Percentiles rank a stretch among this genome's conserved stretches.
phyloP scores from a whole-genome alignment of 2,113 vertebrate genomes.

The Colistium nudipinnis region DNA sequence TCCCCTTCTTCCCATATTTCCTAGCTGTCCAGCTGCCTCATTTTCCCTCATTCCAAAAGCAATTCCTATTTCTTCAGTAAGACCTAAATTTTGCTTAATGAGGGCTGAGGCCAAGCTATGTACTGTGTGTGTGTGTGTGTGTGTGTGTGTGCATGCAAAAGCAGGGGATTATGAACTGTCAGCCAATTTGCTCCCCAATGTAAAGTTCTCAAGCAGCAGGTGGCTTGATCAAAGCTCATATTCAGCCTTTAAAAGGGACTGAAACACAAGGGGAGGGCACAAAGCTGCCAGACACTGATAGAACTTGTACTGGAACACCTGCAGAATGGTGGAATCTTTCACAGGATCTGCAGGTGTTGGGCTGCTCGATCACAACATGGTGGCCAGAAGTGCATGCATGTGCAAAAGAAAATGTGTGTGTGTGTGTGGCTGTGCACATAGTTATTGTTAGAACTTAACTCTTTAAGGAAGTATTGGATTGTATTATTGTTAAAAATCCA shows the following conservation, averaged over 20 bases:
- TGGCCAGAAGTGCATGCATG: background rate
- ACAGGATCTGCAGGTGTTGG: constrained; percentile 20
- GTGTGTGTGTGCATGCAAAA: constrained; percentile 1
- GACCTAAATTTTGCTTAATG: constrained; percentile 51
- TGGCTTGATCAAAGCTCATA: constrained; percentile 53
- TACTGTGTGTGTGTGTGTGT: background rate
- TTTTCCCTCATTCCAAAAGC: constrained; percentile 12
- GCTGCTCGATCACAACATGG: constrained; percentile 10
- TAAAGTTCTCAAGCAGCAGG: constrained; percentile 30
- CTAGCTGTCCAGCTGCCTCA: constrained; percentile 32
- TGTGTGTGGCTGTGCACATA: constrained; percentile 5
- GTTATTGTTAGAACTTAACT: background rate
- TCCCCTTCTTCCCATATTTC: background rate
- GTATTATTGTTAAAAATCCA: background rate
- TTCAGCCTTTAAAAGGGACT: constrained; percentile 30
- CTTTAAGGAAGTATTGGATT: background rate
- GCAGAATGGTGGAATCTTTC: constrained; percentile 17
- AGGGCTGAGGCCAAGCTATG: constrained; percentile 16
- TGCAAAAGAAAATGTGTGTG: background rate
- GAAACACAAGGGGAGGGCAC: constrained; percentile 4
- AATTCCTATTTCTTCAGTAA: constrained; percentile 11
- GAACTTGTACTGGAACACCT: constrained; percentile 44
- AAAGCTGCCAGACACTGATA: constrained; percentile 35
- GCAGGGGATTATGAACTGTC: constrained; percentile 51
- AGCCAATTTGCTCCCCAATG: constrained; percentile 41